phyloP scores from a whole-genome alignment of 2,113 vertebrate species.

The Prunella fulvescens region DNA sequence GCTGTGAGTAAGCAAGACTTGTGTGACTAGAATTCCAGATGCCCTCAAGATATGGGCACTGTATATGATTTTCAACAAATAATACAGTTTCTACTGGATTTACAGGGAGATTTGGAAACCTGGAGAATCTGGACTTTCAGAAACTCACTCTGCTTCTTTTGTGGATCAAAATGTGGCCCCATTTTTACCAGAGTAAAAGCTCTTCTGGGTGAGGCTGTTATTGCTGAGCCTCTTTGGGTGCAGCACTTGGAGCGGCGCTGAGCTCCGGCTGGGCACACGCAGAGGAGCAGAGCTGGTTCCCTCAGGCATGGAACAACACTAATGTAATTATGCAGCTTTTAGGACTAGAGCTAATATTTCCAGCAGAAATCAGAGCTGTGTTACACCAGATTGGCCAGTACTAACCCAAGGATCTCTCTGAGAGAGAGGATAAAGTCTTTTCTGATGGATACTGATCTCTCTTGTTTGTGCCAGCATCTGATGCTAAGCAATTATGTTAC shows the following conservation, averaged over 20 bases:
- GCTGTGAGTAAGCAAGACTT: constrained; percentile 14
- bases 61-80: neutral
- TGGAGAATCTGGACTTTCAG: neutral
- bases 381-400: neutral
- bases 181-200: neutral
- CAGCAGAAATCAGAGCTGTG: constrained; percentile 1
- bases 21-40: constrained; percentile 41
- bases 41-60: neutral
- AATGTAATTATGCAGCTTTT: constrained; percentile 38
- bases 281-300: neutral
- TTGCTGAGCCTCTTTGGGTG: neutral
- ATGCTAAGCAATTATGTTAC: neutral
- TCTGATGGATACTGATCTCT: neutral
- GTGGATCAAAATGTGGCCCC: neutral
- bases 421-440: neutral
- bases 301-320: constrained; percentile 16
- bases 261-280: neutral
- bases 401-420: neutral
- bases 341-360: constrained; percentile 22
- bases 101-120: neutral
- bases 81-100: neutral
- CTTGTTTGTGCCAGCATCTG: neutral
- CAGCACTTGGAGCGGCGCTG: neutral
- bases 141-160: neutral
- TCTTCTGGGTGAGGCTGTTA: neutral